These are phyloP conservation scores for Calliphora vicina DNA, from an alignment of 1,140 invertebrate genomes.

Conservation along the genomic window DNA sequence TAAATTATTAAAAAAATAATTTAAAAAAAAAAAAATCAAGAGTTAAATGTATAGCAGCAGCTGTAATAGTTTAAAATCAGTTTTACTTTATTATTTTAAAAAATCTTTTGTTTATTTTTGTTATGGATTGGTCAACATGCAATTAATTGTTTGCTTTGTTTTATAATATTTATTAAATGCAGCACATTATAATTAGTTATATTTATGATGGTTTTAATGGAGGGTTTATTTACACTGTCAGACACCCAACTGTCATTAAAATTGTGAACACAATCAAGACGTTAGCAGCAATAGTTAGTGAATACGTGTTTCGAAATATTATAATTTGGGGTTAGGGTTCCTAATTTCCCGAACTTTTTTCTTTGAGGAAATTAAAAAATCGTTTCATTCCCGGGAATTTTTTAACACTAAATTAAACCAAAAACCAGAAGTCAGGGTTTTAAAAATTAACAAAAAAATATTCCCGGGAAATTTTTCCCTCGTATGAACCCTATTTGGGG, in stretches of 20 bases:
- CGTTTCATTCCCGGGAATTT: too few species aligned
- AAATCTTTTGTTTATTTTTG: background rate
- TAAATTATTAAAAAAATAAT: background rate
- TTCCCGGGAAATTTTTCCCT: too few species aligned
- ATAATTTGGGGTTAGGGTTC: too few species aligned
- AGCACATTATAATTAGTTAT: background rate
- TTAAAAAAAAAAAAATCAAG: background rate
- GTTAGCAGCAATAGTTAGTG: too few species aligned
- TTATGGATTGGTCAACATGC: constrained; percentile 4
- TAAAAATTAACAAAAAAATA: too few species aligned
- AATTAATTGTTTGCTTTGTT: constrained; percentile 32
- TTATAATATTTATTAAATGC: background rate
- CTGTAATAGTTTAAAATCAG: constrained; percentile 6
- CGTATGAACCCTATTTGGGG: too few species aligned
- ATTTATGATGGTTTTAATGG: background rate
- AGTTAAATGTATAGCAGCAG: background rate
- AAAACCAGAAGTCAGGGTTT: too few species aligned
- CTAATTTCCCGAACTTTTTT: too few species aligned
- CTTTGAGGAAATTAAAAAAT: too few species aligned
- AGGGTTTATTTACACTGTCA: background rate
- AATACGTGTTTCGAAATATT: too few species aligned
- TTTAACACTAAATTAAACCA: too few species aligned
- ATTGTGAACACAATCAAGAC: background rate
- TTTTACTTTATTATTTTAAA: constrained; percentile 3
- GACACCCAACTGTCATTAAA: background rate